Percentiles rank a stretch among this genome's conserved stretches.
Conservation (phyloP, 2,888 invertebrate species). For the Apoderus coryli region DNA sequence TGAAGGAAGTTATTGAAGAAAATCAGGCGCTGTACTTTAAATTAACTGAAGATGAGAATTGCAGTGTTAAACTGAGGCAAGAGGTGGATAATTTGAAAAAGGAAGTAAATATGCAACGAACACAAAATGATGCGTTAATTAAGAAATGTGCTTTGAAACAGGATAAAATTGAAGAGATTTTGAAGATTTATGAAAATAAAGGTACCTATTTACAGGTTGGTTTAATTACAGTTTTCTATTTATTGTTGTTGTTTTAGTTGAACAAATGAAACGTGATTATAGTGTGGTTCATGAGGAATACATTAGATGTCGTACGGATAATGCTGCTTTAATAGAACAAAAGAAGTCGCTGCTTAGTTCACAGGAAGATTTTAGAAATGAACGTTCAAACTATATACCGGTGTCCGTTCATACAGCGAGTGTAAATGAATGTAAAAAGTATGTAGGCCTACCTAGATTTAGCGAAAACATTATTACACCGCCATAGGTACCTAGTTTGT, state of each 20-base stretch:
- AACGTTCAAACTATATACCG: slow-evolving; percentile 42
- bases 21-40: slow-evolving; percentile 47
- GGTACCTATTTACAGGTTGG: slow-evolving; percentile 31
- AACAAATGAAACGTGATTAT: slow-evolving; percentile 49
- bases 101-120: slow-evolving; percentile 28
- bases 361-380: slow-evolving; percentile 38
- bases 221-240: slow-evolving; percentile 1
- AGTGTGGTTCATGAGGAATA: slow-evolving; percentile 49
- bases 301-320: slow-evolving; percentile 39
- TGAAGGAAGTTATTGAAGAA: slow-evolving; percentile 54
- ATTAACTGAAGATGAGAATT: slow-evolving; percentile 34
- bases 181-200: slow-evolving; percentile 59
- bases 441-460: too few relatives aligned
- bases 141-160: slow-evolving; percentile 57
- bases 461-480: too few relatives aligned
- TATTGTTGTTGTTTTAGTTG: slow-evolving; percentile 32
- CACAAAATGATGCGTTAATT: slow-evolving; percentile 34
- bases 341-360: slow-evolving; percentile 40
- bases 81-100: slow-evolving; percentile 33
- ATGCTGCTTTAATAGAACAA: slow-evolving; percentile 43
- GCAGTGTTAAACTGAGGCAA: slow-evolving; percentile 31
- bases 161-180: slow-evolving; percentile 57
- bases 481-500: too few relatives aligned
- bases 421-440: slow-evolving; percentile 61
- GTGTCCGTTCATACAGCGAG: slow-evolving; percentile 49